Evolutionary conservation across 2,797 vertebrate genomes (phyloP), one percentile per base, ranked within the genome.

Genomic region (Chloroceryle amazona): DNA sequence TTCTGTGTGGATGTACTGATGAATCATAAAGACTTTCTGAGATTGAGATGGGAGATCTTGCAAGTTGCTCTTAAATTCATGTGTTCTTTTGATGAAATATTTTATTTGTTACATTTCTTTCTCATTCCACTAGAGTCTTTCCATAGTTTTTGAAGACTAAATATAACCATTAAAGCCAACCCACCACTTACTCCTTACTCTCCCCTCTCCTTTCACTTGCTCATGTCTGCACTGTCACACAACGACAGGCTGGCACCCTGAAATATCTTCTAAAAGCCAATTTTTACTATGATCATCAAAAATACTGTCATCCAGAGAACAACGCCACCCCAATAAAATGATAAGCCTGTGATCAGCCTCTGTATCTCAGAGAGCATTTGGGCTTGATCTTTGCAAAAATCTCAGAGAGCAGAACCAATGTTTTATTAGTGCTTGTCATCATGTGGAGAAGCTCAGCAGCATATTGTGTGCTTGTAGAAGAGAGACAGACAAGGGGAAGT

Each of bases 131-230:
- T 74, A 19, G 63, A 28, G 22, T 44, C 3, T 93, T 67, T 83
- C 72, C 39, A 41, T 49, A 67, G 44, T 57, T 83, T 93, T 26
- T 74, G 57, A 72, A 95, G 28, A 75, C 18, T 39, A 76, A 51
- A 55, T 47, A 47, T 61, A 74, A 80, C 29, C 33, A 37, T 75
- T 79, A 91, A 78, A 58, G 20, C 58, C 41, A 83, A 15, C 7
- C 25, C 14, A 55, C 8, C 8, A 1, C 25, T 90, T 13, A 47
- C 4, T 85, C 46, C 51, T 93, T 41, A 52, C 47, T 86, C 11
- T 84, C 20, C 18, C 28, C 63, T 87, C 57, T 93, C 39, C 46
- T 73, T 92, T 86, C 33, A 57, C 39, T 80, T 66, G 29, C 37
- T 94, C 23, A 26, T 0, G 0, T 80, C 60, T 95, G 42, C 20